Conservation (phyloP, 2,113 vertebrate genomes). For the Callaeas wilsoni region DNA sequence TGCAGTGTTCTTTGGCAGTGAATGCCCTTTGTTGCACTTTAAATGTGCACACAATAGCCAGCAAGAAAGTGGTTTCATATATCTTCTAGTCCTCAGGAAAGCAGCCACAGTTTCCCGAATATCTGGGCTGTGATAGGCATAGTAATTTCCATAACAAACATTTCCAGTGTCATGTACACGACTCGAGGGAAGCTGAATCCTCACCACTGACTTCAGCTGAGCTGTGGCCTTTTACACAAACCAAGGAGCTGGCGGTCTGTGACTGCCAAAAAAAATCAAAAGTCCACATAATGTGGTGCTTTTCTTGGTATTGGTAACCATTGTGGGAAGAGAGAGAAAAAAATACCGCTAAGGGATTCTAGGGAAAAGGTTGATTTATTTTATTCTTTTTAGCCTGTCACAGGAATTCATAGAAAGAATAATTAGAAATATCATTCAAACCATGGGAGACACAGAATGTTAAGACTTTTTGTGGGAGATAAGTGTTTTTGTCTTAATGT, state of each 20-base stretch:
- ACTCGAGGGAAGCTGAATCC: background rate
- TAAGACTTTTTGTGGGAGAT: background rate
- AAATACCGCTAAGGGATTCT: background rate
- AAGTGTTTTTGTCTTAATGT: background rate
- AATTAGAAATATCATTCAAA: background rate
- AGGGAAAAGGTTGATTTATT: background rate
- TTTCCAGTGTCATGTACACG: background rate
- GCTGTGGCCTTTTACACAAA: background rate
- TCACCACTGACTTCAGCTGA: background rate
- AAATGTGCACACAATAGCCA: background rate
- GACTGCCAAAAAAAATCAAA: background rate
- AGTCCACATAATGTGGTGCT: background rate
- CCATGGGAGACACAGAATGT: background rate
- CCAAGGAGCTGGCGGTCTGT: background rate
- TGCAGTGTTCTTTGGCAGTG: background rate
- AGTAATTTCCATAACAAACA: conserved; percentile 8
- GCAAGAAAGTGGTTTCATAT: background rate
- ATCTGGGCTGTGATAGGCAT: background rate
- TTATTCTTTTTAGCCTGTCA: background rate
- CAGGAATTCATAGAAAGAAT: background rate
- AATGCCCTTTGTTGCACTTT: background rate
- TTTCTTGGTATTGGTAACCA: background rate
- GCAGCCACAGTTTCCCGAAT: background rate
- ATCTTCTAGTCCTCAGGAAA: background rate
- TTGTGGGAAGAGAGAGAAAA: background rate